Evolutionary conservation across 2,113 vertebrate genomes (phyloP).

Genomic region (Leiothrix lutea): DNA sequence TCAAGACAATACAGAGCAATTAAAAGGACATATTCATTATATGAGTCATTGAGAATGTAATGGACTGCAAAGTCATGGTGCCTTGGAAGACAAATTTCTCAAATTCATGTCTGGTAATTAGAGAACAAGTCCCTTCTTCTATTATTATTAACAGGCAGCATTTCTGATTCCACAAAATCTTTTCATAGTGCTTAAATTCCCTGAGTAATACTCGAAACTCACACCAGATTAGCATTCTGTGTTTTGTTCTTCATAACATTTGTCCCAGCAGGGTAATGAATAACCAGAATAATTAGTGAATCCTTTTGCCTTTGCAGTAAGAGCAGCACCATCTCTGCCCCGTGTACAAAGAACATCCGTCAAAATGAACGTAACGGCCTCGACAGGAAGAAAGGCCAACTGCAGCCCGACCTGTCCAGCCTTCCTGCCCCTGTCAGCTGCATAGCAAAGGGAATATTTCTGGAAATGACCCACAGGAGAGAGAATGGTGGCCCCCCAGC

Average conservation of each 20-base stretch:
- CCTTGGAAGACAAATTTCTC: background rate
- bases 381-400: background rate
- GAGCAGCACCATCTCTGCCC: background rate
- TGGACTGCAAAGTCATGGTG: background rate
- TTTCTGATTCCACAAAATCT: slow-evolving; percentile 1
- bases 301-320: background rate
- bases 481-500: background rate
- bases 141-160: background rate
- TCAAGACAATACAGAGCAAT: background rate
- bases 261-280: background rate
- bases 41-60: background rate
- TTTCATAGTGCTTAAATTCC: background rate
- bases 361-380: background rate
- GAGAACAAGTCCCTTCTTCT: background rate
- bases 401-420: background rate
- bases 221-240: background rate
- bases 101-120: background rate
- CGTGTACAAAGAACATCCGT: background rate
- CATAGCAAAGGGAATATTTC: background rate
- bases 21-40: background rate
- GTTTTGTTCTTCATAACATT: background rate
- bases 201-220: background rate
- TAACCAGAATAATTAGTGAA: background rate
- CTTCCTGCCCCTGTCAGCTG: background rate
- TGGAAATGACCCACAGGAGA: background rate